A percentile compares a stretch with the other conserved stretches of the same genome.
Evolutionary conservation across 2,888 invertebrate species (phyloP).

Genomic region (Cremastinae sp.): DNA sequence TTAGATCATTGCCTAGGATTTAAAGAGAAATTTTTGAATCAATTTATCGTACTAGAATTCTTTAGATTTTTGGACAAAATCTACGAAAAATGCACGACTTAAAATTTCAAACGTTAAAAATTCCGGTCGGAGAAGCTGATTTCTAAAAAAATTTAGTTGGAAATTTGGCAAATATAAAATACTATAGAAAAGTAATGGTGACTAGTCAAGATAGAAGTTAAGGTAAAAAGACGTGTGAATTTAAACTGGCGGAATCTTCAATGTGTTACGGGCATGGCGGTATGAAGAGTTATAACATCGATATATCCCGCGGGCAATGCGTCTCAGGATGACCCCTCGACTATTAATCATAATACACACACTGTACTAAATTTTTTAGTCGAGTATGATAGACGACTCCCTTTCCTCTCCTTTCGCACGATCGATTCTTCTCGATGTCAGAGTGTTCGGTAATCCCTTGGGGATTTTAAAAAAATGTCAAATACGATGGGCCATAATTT

Average conservation of each 20-base stretch:
- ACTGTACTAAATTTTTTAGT: slow-evolving; percentile 32
- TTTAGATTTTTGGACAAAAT: no score
- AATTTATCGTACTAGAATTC: no score
- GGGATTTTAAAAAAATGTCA: slow-evolving; percentile 20
- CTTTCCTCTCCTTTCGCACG: slow-evolving; percentile 31
- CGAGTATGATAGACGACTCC: slow-evolving; percentile 52
- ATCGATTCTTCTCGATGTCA: slow-evolving; percentile 48
- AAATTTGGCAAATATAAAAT: no score
- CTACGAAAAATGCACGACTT: no score
- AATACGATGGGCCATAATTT: slow-evolving; percentile 10
- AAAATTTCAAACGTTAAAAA: no score
- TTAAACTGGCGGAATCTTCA: slow-evolving; percentile 21
- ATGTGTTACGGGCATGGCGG: slow-evolving; percentile 23
- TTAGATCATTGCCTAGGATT: no score
- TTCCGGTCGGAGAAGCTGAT: no score
- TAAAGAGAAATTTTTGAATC: no score
- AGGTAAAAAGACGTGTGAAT: slow-evolving; percentile 10
- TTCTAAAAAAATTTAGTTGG: no score
- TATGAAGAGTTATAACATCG: slow-evolving; percentile 42
- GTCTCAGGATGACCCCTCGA: slow-evolving; percentile 34
- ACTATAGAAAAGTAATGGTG: slow-evolving; percentile 2
- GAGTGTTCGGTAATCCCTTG: slow-evolving; percentile 2
- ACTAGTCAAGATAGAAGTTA: background rate
- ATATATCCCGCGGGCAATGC: slow-evolving; percentile 20
- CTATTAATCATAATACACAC: slow-evolving; percentile 55